Evolutionary conservation across 2,888 invertebrate species (phyloP), one percentile per base, ranked within the genome.

Genomic region (Netelia inedita): DNA sequence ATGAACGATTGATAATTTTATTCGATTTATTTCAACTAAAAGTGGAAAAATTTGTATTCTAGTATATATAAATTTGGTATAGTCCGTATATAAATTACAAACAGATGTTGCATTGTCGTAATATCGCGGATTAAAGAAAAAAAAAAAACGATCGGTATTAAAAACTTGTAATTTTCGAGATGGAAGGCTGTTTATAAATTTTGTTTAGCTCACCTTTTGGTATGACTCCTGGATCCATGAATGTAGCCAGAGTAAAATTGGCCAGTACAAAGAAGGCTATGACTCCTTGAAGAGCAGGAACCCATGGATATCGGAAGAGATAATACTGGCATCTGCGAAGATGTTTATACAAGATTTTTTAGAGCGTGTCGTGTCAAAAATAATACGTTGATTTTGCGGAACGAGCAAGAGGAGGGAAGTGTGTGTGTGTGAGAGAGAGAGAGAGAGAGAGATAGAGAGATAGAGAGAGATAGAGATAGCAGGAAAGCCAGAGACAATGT

Each of bases 161-260:
- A 6, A 35, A 6, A 35, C 6, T 6, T 6, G 35, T 35, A 5
- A 35, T 6, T 35, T 35, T 3, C 6, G 35, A 35, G 0, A 35
- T 35, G 6, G 35, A 35, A 35, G 5, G 1, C 35, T 6, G 1
- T 35, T 5, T 35, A 35, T 35, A 35, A 35, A 35, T 35, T 35
- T 6, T 6, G 57, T 57, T 19, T 65, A 61, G n/a, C 65, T 79
- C 94, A 98, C 99, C 99, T 97, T 98, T 98, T 93, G 99, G 99
- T 95, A 99, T 99, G 88, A 98, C 97, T 92, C 99, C 99, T 93
- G 99, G 99, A 95, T 99, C 99, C 98, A 99, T 99, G 94, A 99
- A 99, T 92, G 99, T 99, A 90, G 99, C 99, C 95, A 99, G 95
- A 90, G 98, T 98, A 95, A 99, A 99, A 96, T 99, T 99, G 94